A percentile compares a stretch with the other conserved stretches of the same genome.
Evolutionary conservation across 2,888 invertebrate genomes (phyloP).

Genomic region (Epicampocera succincta): DNA sequence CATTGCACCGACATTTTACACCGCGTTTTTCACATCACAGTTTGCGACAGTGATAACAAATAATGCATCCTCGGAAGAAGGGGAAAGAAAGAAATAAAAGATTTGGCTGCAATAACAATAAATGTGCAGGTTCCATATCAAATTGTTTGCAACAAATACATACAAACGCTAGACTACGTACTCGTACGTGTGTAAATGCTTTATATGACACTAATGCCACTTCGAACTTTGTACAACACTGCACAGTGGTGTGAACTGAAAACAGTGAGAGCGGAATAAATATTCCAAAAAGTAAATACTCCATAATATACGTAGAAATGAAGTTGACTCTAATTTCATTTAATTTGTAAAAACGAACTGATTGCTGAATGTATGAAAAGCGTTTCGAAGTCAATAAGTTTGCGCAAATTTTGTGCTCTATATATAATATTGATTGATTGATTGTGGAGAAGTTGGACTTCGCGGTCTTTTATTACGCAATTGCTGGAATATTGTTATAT

Average conservation of each 20-base stretch:
- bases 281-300: too few relatives aligned
- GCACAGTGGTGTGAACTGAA: constrained; percentile 22
- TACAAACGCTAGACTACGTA: constrained; percentile 47
- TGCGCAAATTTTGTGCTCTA: too few relatives aligned
- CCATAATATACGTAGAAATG: too few relatives aligned
- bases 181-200: neutral
- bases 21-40: constrained; percentile 27
- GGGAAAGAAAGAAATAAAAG: constrained; percentile 19
- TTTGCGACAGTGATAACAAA: constrained; percentile 45
- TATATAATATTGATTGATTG: too few relatives aligned
- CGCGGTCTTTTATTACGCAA: too few relatives aligned
- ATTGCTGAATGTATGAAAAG: too few relatives aligned
- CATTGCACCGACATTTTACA: constrained; percentile 38
- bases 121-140: constrained; percentile 69
- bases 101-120: constrained; percentile 25
- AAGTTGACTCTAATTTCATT: too few relatives aligned
- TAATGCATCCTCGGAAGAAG: constrained; percentile 20
- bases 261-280: neutral
- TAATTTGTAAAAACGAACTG: too few relatives aligned
- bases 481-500: too few relatives aligned
- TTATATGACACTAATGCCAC: constrained; percentile 29
- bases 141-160: constrained; percentile 62
- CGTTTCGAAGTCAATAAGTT: too few relatives aligned
- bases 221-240: constrained; percentile 1
- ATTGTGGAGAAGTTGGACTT: too few relatives aligned